Evolutionary conservation across 1,140 invertebrate species (phyloP), one percentile per base, ranked within the genome.

Genomic region (Ridgeia piscesae): DNA sequence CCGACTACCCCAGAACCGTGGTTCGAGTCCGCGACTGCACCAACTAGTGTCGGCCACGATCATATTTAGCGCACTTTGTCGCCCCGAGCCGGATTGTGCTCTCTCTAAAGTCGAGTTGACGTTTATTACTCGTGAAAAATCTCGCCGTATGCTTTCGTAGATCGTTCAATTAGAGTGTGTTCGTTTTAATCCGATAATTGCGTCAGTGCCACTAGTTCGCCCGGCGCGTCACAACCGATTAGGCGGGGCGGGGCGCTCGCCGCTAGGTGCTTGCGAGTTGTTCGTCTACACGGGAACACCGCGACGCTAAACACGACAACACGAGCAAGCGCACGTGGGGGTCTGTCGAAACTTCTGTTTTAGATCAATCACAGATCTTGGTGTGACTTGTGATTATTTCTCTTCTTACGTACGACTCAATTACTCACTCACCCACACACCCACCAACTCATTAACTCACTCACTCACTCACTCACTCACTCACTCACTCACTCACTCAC

Each of bases 51-150:
- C 58, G 58, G 58, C 58, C 2, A 21, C 17, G 58, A 77, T 77
- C 58, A 77, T 77, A 77, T 77, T 77, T 77, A 77, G 58, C 58
- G 14, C 58, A 31, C 2, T 77, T 31, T 8, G 58, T 9, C 58
- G 58, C 58, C 58, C 58, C 58, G 14, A 77, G 58, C 58, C 58
- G 0, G 0, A 31, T 17, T 77, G 2, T 14, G 27, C 58, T 77
- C 58, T 77, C 58, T 77, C 58, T 77, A 77, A 77, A 77, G 58
- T 77, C 58, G 58, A 77, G 58, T 77, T 77, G 58, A 77, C 58
- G 58, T 77, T 77, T 77, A 77, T 77, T 77, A 77, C 58, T 77
- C 58, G 58, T 77, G 58, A 77, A 77, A 77, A 77, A 77, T 77
- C 58, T 77, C 58, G 58, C 58, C 58, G 17, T 31, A 2, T 21